A percentile compares a stretch with the other conserved stretches of the same genome.
Evolutionary conservation across 2,888 invertebrate species (phyloP).

Genomic region (Xestia c-nigrum): DNA sequence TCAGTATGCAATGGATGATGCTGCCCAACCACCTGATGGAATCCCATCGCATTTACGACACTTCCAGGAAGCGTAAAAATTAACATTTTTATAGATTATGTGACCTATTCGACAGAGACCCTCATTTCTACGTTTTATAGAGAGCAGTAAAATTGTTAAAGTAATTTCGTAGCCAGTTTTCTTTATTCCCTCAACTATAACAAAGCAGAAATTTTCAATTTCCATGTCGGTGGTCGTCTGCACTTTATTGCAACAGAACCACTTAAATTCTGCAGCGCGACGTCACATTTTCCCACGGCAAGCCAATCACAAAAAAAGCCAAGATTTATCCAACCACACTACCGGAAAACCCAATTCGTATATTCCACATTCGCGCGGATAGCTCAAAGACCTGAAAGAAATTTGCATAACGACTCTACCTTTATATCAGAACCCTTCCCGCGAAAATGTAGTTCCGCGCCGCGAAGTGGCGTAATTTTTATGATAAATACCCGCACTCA

Average conservation of each 20-base stretch:
- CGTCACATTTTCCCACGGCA: background rate
- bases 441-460: slow-evolving; percentile 62
- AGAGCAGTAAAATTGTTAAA: slow-evolving; percentile 41
- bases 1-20: slow-evolving; percentile 48
- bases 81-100: slow-evolving; percentile 56
- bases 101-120: slow-evolving; percentile 38
- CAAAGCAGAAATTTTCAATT: slow-evolving; percentile 20
- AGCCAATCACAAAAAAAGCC: slow-evolving; percentile 40
- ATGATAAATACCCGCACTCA: slow-evolving; percentile 68
- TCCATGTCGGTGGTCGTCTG: slow-evolving; percentile 7
- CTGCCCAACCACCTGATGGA: slow-evolving; percentile 43
- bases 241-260: slow-evolving; percentile 30
- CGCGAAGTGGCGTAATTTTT: slow-evolving; percentile 71
- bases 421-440: slow-evolving; percentile 62
- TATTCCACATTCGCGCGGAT: slow-evolving; percentile 47
- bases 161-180: slow-evolving; percentile 18
- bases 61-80: slow-evolving; percentile 36
- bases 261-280: background rate
- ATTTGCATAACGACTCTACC: slow-evolving; percentile 71
- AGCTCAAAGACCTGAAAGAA: slow-evolving; percentile 67
- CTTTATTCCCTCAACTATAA: slow-evolving; percentile 8
- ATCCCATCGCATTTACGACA: slow-evolving; percentile 38
- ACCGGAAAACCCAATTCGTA: slow-evolving; percentile 63
- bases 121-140: slow-evolving; percentile 43
- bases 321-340: slow-evolving; percentile 47